A percentile compares a stretch with the other conserved stretches of the same genome.
Conservation (phyloP, 2,113 vertebrate species). For the Plectropomus leopardus region DNA sequence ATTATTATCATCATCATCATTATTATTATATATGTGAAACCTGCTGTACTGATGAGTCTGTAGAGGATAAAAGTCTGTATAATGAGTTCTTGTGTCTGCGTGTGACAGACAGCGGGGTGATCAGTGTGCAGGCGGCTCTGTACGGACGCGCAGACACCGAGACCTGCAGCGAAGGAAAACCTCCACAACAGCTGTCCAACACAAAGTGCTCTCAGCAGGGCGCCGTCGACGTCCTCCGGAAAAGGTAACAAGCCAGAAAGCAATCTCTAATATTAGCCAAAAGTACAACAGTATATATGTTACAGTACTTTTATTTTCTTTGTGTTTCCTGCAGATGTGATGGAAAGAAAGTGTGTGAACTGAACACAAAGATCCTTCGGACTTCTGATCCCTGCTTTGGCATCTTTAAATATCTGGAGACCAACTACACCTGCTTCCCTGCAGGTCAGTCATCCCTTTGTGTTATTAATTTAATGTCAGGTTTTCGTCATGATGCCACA, state of each 20-base stretch:
- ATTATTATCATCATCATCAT: no score
- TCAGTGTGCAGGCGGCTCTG: conserved; percentile 33
- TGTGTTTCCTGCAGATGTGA: conserved; percentile 41
- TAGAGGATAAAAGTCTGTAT: no score
- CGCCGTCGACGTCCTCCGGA: neutral
- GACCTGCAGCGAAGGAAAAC: conserved; percentile 44
- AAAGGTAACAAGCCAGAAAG: neutral
- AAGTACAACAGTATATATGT: neutral
- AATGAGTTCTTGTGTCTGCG: neutral
- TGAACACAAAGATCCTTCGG: neutral
- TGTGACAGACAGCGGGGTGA: conserved; percentile 13
- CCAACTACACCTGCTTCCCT: conserved; percentile 38
- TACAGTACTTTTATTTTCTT: neutral
- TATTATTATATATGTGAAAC: no score
- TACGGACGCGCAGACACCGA: neutral
- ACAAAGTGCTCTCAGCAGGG: neutral
- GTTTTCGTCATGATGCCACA: no score
- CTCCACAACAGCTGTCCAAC: neutral
- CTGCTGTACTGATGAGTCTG: neutral
- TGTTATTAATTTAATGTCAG: no score
- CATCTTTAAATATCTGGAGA: conserved; percentile 51
- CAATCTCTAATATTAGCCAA: neutral
- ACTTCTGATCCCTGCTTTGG: conserved; percentile 33
- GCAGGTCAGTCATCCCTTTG: conserved; percentile 25
- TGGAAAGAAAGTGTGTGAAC: conserved; percentile 46